Evolutionary conservation across 2,113 vertebrate species (phyloP).

Genomic region (Sigmodon hispidus): DNA sequence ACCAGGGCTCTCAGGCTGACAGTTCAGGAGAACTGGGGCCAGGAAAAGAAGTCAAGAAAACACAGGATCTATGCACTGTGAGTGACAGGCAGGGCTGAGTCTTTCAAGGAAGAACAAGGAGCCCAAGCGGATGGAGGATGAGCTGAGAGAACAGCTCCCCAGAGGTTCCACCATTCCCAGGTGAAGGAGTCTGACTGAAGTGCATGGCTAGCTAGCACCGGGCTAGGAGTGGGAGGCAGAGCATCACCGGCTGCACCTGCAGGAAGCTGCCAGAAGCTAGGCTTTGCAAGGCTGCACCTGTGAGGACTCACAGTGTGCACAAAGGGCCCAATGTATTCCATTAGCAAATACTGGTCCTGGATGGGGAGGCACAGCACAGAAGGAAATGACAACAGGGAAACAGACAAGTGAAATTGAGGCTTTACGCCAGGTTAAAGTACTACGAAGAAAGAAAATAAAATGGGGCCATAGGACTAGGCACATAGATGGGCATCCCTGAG

Average conservation of each 20-base stretch:
- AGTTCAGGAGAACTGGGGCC: background rate
- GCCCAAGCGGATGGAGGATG: background rate
- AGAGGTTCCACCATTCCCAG: background rate
- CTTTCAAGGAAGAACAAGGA: background rate
- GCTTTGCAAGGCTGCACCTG: background rate
- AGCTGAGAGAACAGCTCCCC: background rate
- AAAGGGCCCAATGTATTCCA: accelerated
- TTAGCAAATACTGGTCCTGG: background rate
- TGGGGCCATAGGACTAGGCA: background rate
- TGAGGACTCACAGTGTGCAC: background rate
- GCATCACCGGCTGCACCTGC: accelerated
- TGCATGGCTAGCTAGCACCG: accelerated
- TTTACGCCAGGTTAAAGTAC: background rate
- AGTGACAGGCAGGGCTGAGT: too few relatives aligned
- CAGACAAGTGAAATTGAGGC: background rate
- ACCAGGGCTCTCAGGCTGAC: background rate
- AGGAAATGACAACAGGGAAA: background rate
- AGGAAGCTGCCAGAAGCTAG: background rate
- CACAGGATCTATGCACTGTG: background rate
- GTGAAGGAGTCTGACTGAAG: background rate
- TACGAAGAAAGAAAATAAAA: background rate
- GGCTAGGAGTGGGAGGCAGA: background rate
- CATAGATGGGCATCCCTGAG: background rate
- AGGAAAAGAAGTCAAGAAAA: background rate
- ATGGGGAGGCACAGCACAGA: background rate